Evolutionary conservation across 2,797 vertebrate species (phyloP), one percentile per base, ranked within the genome.

Genomic region (Hippopotamyrus pictus): DNA sequence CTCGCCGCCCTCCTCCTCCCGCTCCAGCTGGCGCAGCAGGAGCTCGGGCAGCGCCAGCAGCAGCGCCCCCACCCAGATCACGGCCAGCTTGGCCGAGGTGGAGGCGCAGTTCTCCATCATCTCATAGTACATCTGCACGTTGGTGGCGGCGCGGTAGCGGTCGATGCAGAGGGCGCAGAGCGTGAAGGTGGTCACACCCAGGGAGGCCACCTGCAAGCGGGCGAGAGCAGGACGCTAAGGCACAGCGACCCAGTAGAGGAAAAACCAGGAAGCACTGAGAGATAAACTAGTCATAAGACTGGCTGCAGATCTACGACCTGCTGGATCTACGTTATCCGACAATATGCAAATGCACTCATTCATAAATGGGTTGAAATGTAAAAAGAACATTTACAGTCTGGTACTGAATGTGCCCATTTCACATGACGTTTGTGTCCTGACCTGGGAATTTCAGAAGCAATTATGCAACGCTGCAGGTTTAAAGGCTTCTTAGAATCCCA

Each of bases 121-220:
- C 94, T 99, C 99, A 0, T 99, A 99, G 91, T 99, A 99, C 98
- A 99, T 99, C 95, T 99, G 99, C 65, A 99, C 98, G 0, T 99
- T 99, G 92, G 98, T 99, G 93, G 99, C 98, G 0, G 98, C 98
- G 0, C 98, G 97, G 91, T 99, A 99, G 0, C 99, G 97, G 93
- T 99, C 98, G 0, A 99, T 99, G 93, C 99, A 99, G 62, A 99
- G 97, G 0, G 99, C 99, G 0, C 98, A 99, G 8, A 99, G 94
- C 0, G 99, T 99, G 95, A 99, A 99, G 0, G 99, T 99, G 14
- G 98, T 98, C 88, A 99, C 97, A 22, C 99, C 99, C 0, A 99
- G 95, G 5, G 98, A 99, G 0, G 97, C 97, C 57, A 99, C 98
- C 98, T 99, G 95, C 62, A 88, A 48, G 90, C 89, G 93, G 54